Percentiles rank a stretch among this genome's conserved stretches.
Conservation (phyloP, 2,888 invertebrate species). For the Tachina lurida region DNA sequence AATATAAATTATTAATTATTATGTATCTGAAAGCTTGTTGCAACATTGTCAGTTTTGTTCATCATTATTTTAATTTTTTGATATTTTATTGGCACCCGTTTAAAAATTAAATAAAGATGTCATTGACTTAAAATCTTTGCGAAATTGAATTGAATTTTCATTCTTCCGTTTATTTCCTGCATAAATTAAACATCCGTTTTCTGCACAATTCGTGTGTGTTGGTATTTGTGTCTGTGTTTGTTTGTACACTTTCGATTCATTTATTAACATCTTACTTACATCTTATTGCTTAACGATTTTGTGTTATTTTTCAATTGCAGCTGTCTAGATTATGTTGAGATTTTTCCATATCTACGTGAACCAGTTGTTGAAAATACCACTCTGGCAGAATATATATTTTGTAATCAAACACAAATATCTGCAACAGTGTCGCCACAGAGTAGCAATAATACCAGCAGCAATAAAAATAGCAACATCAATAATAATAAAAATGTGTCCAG, state of each 20-base stretch:
- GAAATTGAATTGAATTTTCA: constrained; percentile 43
- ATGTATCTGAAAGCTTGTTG: neutral
- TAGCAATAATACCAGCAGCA: constrained; percentile 62
- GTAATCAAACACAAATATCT: constrained; percentile 76
- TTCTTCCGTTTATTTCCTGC: constrained; percentile 53
- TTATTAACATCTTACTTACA: constrained; percentile 3
- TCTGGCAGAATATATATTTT: constrained; percentile 80
- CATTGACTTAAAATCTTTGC: constrained; percentile 42
- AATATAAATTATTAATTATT: neutral
- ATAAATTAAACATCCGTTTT: constrained; percentile 51
- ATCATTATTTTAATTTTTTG: neutral
- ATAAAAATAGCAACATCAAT: constrained; percentile 35
- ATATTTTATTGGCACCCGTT: constrained; percentile 17
- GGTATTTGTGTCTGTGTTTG: constrained; percentile 14
- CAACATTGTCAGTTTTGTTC: constrained; percentile 25
- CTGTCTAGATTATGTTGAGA: constrained; percentile 82
- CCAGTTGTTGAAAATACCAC: constrained; percentile 82
- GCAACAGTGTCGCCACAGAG: constrained; percentile 58
- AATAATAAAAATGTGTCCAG: constrained; percentile 56
- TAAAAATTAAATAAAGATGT: constrained; percentile 46
- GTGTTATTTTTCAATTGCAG: constrained; percentile 75
- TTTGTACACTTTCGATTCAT: neutral
- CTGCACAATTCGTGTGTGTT: constrained; percentile 12
- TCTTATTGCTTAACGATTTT: constrained; percentile 32
- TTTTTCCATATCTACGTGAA: constrained; percentile 82